Base-by-base conservation (phyloP, 2,888 invertebrate genomes). In the Sphaerophoria taeniata region DNA sequence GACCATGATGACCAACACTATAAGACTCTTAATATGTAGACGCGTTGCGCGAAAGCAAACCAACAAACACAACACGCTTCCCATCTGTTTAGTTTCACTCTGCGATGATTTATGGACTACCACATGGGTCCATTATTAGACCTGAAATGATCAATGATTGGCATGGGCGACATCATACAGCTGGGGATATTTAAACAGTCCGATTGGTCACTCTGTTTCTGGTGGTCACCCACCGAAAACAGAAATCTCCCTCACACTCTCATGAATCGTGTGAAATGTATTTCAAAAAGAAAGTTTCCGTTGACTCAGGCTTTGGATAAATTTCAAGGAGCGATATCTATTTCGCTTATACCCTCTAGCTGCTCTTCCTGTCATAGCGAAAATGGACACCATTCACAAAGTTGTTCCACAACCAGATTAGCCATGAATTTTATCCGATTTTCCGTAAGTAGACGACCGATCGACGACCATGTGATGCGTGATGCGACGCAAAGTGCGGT, bases 71-170 rank as follows among this genome's bases (percentile, higher is more conserved):
- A 75, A 84, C 74, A 84, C 80, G 80, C 65, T 71, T 78, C 78
- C 69, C 71, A 76, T 76, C 70, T 81, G 80, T 76, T 65, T 47
- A 31, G 56, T 39, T 74, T 61, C 45, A 55, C 56, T 24, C 24
- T 67, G 51, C 47, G 49, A 80, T 84, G 84, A 84, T 84, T 84
- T 84, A 84, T 84, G 71, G 61, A 72, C 71, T 80, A 80, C 72
- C 80, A 69, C 67, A 84, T 67, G 80, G 67, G 80, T 80, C 80
- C 84, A 84, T 76, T 80, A 80, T 84, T 72, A 75, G 80, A 56
- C 75, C 75, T 69, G 49, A 75, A 84, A 84, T 80, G 75, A 80
- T 84, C 75, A 80, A 84, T 84, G 80, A 80, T 84, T 84, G 80
- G 80, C 80, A 84, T 84, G 71, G 65, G 71, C 74, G 67, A 71